A percentile compares a stretch with the other conserved stretches of the same genome.
Conservation (phyloP, 2,113 vertebrate genomes). For the Chloebia gouldiae region DNA sequence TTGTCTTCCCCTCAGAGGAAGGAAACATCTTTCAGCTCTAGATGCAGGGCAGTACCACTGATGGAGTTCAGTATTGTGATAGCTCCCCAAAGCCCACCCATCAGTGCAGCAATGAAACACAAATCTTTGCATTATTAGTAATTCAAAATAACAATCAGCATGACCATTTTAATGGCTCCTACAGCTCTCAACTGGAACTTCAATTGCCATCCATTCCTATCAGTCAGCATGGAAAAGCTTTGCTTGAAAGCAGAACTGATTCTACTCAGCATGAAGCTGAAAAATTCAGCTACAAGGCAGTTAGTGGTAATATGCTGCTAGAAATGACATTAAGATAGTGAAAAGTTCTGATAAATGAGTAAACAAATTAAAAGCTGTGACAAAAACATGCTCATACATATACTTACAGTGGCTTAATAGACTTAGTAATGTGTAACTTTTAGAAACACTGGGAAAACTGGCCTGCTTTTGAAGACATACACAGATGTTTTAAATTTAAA, state of each 20-base stretch:
- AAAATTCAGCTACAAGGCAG: background rate
- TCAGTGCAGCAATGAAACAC: constrained; percentile 37
- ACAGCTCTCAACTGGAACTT: constrained; percentile 21
- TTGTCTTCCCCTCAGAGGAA: constrained; percentile 8
- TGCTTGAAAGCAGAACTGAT: constrained; percentile 34
- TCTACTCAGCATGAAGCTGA: constrained; percentile 30
- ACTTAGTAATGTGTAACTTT: background rate
- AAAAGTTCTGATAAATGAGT: constrained; percentile 7
- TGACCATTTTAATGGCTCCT: background rate
- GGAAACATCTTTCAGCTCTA: constrained; percentile 20
- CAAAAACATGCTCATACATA: background rate
- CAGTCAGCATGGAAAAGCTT: constrained; percentile 41
- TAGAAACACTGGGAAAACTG: background rate
- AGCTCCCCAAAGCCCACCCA: background rate
- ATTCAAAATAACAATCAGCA: constrained; percentile 54
- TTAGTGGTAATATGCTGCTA: background rate
- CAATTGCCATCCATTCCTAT: background rate
- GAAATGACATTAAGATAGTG: constrained; percentile 8
- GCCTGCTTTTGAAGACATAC: background rate
- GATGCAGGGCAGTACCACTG: background rate
- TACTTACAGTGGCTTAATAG: background rate
- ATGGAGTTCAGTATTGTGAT: background rate
- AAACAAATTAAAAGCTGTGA: background rate
- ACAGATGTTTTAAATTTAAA: background rate
- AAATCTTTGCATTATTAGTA: constrained; percentile 53